Evolutionary conservation across 2,888 invertebrate species (phyloP).

Genomic region (Elegia similella): DNA sequence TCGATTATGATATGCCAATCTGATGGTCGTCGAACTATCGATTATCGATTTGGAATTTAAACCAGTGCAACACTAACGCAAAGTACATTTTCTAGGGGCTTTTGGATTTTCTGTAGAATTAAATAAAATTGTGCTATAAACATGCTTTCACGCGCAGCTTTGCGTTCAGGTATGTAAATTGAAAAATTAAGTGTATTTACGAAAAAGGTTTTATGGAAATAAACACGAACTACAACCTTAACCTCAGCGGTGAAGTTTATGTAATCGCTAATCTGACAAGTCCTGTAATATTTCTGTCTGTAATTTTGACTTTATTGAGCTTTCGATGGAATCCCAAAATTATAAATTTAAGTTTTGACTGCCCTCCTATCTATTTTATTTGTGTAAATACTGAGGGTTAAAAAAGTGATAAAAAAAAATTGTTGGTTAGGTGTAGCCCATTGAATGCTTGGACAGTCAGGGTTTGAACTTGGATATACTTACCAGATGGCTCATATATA

Average conservation of each 20-base stretch:
- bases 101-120: conserved; percentile 51
- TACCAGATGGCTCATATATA: too few species aligned
- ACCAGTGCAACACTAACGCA: conserved; percentile 54
- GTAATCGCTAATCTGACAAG: conserved; percentile 73
- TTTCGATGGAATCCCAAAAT: background rate
- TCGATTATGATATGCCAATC: background rate
- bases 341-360: too few species aligned
- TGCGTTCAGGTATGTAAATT: conserved; percentile 82
- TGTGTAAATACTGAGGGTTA: too few species aligned
- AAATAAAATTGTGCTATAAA: conserved; percentile 55
- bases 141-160: conserved; percentile 86
- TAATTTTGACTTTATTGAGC: background rate
- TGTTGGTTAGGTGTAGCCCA: too few species aligned
- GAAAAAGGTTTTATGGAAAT: conserved; percentile 14
- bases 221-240: conserved; percentile 26
- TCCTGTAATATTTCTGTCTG: conserved; percentile 21
- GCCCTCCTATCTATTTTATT: too few species aligned
- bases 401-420: too few species aligned
- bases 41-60: conserved; percentile 6
- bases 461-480: too few species aligned
- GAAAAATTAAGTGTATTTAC: conserved; percentile 35
- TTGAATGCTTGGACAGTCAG: too few species aligned
- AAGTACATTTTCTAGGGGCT: conserved; percentile 56
- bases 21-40: background rate
- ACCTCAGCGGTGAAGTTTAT: conserved; percentile 70